phyloP scores from a whole-genome alignment of 2,113 vertebrate species.

The Epinephelus moara region DNA sequence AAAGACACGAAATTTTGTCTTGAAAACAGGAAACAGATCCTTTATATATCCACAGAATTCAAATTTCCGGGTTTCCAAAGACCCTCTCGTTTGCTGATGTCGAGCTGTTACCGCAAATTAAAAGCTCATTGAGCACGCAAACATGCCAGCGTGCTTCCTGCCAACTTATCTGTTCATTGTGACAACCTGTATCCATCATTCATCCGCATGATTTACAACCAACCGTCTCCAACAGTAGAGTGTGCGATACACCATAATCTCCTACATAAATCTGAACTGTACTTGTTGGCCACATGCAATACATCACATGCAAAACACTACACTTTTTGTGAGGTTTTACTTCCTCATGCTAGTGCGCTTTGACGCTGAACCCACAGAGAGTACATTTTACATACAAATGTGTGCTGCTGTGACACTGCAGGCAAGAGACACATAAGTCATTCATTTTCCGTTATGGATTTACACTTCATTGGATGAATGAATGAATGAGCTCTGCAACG shows the following conservation, averaged over 20 bases:
- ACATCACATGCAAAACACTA: conserved; percentile 1
- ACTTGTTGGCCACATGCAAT: conserved; percentile 16
- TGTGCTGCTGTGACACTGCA: neutral
- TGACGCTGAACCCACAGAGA: neutral
- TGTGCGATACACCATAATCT: conserved; percentile 18
- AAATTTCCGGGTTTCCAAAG: conserved; percentile 55
- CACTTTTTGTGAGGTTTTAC: neutral
- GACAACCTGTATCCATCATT: conserved; percentile 78
- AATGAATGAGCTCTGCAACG: neutral
- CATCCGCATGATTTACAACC: conserved; percentile 51
- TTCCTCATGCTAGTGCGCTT: neutral
- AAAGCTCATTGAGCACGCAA: conserved; percentile 67
- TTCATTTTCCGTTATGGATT: conserved; percentile 36
- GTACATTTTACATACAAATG: conserved; percentile 13
- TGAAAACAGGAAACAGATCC: conserved; percentile 25
- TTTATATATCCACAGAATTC: conserved; percentile 6
- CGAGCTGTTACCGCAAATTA: conserved; percentile 73
- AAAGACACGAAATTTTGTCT: neutral
- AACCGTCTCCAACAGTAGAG: conserved; percentile 13
- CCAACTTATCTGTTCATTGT: conserved; percentile 75
- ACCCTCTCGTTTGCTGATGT: conserved; percentile 54
- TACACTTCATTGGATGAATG: conserved; percentile 14
- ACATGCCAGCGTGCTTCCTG: conserved; percentile 56
- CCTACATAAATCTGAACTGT: conserved; percentile 30
- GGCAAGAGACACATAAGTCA: conserved; percentile 10